Evolutionary conservation across 2,797 vertebrate genomes (phyloP).

Genomic region (Brotula barbata): DNA sequence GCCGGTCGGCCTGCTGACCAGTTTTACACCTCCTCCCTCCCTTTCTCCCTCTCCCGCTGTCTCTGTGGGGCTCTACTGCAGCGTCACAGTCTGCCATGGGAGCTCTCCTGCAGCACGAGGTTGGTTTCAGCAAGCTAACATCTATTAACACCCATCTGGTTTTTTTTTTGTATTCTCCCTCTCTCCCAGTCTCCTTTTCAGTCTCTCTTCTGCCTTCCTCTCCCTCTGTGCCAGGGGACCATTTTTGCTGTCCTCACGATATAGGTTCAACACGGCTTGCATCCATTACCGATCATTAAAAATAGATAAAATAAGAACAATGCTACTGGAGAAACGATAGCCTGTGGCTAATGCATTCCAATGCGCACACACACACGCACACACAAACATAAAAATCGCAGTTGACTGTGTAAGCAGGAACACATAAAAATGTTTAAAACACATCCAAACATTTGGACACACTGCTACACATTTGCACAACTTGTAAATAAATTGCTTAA

Average conservation of each 20-base stretch:
- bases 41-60: conserved; percentile 25
- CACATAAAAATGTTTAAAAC: no score
- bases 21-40: conserved; percentile 46
- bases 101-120: conserved; percentile 46
- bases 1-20: conserved; percentile 34
- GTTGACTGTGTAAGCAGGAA: no score
- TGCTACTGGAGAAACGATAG: conserved; percentile 61
- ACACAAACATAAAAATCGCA: not conserved
- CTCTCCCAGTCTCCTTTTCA: conserved; percentile 21
- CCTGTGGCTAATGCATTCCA: conserved; percentile 67
- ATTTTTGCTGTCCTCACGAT: conserved; percentile 35
- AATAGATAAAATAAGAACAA: conserved; percentile 70
- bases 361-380: conserved; percentile 24
- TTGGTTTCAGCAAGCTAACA: conserved; percentile 56
- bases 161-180: conserved; percentile 20
- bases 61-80: conserved; percentile 45
- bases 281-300: conserved; percentile 76
- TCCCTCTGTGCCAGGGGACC: conserved; percentile 36
- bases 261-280: conserved; percentile 65
- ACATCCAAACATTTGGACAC: no score
- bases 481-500: no score
- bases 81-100: conserved; percentile 42
- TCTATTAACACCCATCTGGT: conserved; percentile 55
- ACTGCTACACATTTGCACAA: no score
- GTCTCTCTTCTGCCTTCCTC: conserved; percentile 13